Evolutionary conservation across 2,113 vertebrate genomes (phyloP), one percentile per base, ranked within the genome.

Genomic region (Tachycineta bicolor): DNA sequence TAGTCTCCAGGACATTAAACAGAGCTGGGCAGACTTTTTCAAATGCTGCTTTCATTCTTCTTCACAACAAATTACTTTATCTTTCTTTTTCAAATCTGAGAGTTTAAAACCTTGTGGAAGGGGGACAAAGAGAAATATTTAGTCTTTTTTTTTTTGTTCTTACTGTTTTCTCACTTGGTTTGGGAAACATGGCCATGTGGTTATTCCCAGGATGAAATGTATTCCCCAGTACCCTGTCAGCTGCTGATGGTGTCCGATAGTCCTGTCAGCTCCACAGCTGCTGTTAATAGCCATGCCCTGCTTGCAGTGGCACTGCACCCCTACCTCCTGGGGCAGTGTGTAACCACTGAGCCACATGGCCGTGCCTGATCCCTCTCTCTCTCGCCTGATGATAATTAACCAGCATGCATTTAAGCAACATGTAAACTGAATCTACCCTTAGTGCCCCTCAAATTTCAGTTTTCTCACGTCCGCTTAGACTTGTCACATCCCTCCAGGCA

Each of bases 121-220:
- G 7, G 12, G 31, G 3, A 85, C 20, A 91, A 78, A 88, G 25
- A 49, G 53, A 91, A 91, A 85, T n/a, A 76, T 21, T 31, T 8
- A 2, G 6, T 8, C 7, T 33, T 37, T 85, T 85, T 67, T 58
- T 58, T 85, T 67, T 58, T 58, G 3, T 44, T 76, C 41, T 69
- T 82, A 31, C 19, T 85, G 26, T 74, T 93, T 64, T 65, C 88
- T 93, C 82, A 16, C 34, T 86, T 15, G 18, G 68, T 65, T 88
- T 94, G 81, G 83, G 83, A 90, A 92, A 81, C 33, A 78, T 3
- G 18, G 46, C 33, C 71, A 52, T 86, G 83, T 77, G 63, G 76
- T 88, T 94, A 70, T 94, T 95, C 71, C 71, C 88, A 89, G 68
- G 43, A 50, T 74, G 46, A 83, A 94, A 89, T 90, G 63, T 81